Conservation (phyloP, 2,797 vertebrate species). For the Taeniopygia guttata region DNA sequence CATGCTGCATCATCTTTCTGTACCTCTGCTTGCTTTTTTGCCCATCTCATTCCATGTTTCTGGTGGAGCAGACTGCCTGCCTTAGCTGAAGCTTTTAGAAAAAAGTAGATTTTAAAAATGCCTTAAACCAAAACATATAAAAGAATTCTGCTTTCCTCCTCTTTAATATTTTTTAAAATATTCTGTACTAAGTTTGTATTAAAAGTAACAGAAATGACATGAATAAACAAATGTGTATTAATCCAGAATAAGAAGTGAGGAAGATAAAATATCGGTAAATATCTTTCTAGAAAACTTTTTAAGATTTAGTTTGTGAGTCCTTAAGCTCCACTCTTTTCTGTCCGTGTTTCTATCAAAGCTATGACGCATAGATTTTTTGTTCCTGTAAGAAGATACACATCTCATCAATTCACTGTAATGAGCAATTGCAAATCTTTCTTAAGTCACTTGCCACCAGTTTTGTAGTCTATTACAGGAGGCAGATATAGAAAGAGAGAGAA, state of each 20-base stretch:
- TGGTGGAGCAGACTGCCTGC: background rate
- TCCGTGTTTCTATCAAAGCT: background rate
- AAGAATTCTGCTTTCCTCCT: background rate
- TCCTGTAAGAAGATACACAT: background rate
- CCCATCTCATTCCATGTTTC: fast-evolving
- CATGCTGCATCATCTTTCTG: background rate
- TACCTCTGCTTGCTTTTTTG: background rate
- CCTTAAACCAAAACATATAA: background rate
- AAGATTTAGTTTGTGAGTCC: background rate
- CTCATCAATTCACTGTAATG: background rate
- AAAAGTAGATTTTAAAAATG: background rate
- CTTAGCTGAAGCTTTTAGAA: background rate
- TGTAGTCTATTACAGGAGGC: background rate
- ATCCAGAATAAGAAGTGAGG: background rate
- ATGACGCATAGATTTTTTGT: background rate
- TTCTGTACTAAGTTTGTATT: background rate
- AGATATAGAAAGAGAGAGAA: background rate
- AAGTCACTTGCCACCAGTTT: background rate
- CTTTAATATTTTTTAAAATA: background rate
- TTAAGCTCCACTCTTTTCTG: background rate
- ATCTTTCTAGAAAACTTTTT: background rate
- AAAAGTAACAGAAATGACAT: background rate
- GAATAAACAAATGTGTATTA: background rate
- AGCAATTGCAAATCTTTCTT: background rate
- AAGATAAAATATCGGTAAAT: background rate